Conservation (phyloP, 2,888 invertebrate genomes). For the Crocallis elinguaria region DNA sequence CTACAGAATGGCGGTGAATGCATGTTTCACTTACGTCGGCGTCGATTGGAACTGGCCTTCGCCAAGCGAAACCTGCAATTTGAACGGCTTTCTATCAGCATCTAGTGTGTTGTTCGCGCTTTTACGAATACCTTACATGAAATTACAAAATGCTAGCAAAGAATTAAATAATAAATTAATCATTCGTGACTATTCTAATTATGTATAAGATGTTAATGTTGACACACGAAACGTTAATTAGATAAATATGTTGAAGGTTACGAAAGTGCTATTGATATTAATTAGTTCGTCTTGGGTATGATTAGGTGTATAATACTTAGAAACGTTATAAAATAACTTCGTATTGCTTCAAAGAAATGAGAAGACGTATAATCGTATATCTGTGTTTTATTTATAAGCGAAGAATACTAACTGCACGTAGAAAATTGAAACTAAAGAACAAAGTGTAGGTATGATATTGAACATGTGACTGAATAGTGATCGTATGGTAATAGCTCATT, state of each 20-base stretch:
- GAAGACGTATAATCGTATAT: no score
- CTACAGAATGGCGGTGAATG: slow-evolving; percentile 47
- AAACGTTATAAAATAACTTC: no score
- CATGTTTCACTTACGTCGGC: slow-evolving; percentile 52
- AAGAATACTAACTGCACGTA: slow-evolving; percentile 34
- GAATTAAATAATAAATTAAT: slow-evolving; percentile 16
- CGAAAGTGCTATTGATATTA: slow-evolving; percentile 9
- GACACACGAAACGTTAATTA: slow-evolving; percentile 19
- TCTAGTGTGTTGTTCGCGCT: slow-evolving; percentile 29
- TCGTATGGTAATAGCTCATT: slow-evolving; percentile 67
- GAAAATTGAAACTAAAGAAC: slow-evolving; percentile 62
- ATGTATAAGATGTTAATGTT: slow-evolving; percentile 17
- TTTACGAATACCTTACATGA: slow-evolving; percentile 24
- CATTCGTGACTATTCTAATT: slow-evolving; percentile 20
- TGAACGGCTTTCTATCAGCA: slow-evolving; percentile 66
- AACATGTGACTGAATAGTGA: slow-evolving; percentile 69
- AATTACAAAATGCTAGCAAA: slow-evolving; percentile 25
- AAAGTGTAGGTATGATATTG: slow-evolving; percentile 55
- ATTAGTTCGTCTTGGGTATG: background rate
- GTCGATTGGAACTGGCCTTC: slow-evolving; percentile 47
- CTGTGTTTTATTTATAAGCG: background rate
- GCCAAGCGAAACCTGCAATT: slow-evolving; percentile 57
- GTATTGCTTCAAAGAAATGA: no score
- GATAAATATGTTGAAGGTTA: slow-evolving; percentile 12
- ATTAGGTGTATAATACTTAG: no score